phyloP scores from a whole-genome alignment of 2,888 invertebrate species.

The Apamea sordens region DNA sequence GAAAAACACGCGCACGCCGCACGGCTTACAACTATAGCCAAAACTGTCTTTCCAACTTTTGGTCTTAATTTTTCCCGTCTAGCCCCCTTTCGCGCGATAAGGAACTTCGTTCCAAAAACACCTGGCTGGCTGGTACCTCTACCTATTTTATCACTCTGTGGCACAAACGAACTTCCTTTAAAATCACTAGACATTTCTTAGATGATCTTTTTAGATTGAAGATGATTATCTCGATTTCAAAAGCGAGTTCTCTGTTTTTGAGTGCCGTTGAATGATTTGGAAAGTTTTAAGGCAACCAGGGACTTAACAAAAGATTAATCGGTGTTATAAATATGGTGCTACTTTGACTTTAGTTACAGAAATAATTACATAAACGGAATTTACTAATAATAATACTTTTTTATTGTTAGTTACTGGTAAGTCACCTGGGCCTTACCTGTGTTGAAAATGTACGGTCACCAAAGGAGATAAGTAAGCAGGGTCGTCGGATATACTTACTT shows the following conservation, averaged over 20 bases:
- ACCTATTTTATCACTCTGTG: neutral
- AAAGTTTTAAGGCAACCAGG: conserved; percentile 36
- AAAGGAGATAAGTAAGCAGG: too few relatives aligned
- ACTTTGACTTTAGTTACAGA: neutral
- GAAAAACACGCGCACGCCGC: too few relatives aligned
- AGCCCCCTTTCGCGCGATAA: too few relatives aligned
- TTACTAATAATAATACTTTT: too few relatives aligned
- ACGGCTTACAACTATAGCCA: too few relatives aligned
- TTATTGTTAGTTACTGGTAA: neutral
- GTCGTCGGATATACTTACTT: too few relatives aligned
- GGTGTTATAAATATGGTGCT: conserved; percentile 39
- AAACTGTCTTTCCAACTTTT: too few relatives aligned
- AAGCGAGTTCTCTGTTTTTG: conserved; percentile 38
- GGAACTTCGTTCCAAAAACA: too few relatives aligned
- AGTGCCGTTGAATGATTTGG: conserved; percentile 33
- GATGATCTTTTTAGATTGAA: conserved; percentile 47
- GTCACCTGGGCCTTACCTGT: neutral
- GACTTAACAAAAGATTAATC: conserved; percentile 9
- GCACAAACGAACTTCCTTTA: conserved; percentile 35
- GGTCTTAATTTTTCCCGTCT: too few relatives aligned
- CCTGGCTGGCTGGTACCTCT: conserved; percentile 9
- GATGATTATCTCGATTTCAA: conserved; percentile 52
- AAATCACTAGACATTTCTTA: conserved; percentile 57
- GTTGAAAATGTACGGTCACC: neutral
- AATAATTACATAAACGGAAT: neutral